Conservation (phyloP, 2,888 invertebrate genomes). For the Lepas anatifera region DNA sequence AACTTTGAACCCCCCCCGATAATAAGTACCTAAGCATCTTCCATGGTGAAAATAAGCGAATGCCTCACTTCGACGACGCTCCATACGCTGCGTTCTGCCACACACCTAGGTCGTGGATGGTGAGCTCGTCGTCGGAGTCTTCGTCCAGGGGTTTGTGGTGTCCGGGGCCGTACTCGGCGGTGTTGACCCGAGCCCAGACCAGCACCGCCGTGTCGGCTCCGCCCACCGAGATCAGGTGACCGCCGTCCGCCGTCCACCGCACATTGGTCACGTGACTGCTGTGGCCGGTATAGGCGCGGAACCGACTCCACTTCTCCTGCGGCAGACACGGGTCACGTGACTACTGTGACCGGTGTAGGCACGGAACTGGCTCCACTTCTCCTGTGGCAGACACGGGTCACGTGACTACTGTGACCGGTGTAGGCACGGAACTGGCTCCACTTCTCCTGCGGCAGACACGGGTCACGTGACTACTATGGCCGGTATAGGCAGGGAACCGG, state of each 20-base stretch:
- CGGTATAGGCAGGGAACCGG: not conserved
- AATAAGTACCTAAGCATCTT: too few relatives aligned
- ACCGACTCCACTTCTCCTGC: constrained; percentile 35
- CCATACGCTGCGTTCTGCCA: too few relatives aligned
- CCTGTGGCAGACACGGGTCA: not conserved
- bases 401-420: constrained; percentile 22
- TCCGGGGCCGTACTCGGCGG: not conserved
- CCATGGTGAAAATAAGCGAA: too few relatives aligned
- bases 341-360: not conserved
- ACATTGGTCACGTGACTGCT: constrained; percentile 26
- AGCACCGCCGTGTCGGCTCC: constrained; percentile 37
- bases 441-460: not conserved
- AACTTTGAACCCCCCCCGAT: too few relatives aligned
- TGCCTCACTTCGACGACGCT: too few relatives aligned
- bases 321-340: not conserved
- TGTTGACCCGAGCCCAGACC: constrained; percentile 30
- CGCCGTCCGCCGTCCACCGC: constrained; percentile 25
- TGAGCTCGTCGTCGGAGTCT: not conserved
- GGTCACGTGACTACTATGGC: not conserved
- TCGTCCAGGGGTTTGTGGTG: not conserved
- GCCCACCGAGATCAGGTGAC: constrained; percentile 33
- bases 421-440: not conserved
- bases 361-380: not conserved
- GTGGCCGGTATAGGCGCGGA: constrained; percentile 32
- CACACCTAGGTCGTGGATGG: not conserved